Base-by-base conservation (phyloP, 2,113 vertebrate genomes). In the Oreochromis tanganicae region DNA sequence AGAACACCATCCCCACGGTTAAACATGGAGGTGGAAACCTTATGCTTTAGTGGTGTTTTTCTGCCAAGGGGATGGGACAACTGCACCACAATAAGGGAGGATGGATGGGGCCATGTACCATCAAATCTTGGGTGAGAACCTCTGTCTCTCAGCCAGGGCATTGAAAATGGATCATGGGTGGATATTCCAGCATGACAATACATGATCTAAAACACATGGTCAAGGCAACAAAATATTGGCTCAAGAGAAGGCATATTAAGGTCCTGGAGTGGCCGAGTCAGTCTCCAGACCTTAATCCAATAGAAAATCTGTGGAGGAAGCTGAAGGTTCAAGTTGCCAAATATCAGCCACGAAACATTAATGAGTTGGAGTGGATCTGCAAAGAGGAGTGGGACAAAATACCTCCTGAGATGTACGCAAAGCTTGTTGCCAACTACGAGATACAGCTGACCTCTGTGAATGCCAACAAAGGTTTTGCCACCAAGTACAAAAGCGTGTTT, bases 391-490 rank as follows among this genome's bases (percentile, higher is more conserved):
- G 56, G 56, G 27, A 32, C 27, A 59, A 59, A 59, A 59, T 59
- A 27, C 57, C 32, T 36, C 29, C 9, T 63, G 32, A 63, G 59
- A n/a, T 36, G 32, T 19, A 36, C 9, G 1, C 32, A 63, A 63
- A 63, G n/a, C 32, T 0, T 36, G 36, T 66, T 36, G 17, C 0
- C 32, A 66, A 66, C 17, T 66, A 2, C 4, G n/a, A 38, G 32
- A 66, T 38, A 13, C 32, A 38, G 34, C 17, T 66, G 32, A 38
- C 34, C 10, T 38, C 34, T 13, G 3, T 66, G 32, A 0, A n/a
- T 66, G 61, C 34, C 61, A 38, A 38, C 1, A 66, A 66, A n/a
- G 61, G 61, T 12, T 66, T 56, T 56, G 54, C 54, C 21, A 56
- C 21, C 1, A n/a, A 66, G 17, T 66, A 66, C 17, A n/a, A 66